Percentiles rank a stretch among this genome's conserved stretches.
Conservation (phyloP, 1,140 invertebrate genomes). For the Drosophila dunni region DNA sequence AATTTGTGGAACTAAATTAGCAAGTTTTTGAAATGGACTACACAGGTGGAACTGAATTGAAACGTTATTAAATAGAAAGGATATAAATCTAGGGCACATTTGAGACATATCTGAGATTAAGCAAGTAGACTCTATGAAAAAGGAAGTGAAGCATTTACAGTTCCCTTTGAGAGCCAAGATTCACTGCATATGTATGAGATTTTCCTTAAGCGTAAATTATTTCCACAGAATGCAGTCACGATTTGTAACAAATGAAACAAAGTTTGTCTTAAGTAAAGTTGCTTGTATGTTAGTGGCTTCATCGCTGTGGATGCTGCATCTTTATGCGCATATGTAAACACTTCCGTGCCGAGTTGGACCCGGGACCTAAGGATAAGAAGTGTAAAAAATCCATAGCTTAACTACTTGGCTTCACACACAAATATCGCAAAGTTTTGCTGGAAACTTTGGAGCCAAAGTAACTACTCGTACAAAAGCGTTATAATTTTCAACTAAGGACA, state of each 20-base stretch:
- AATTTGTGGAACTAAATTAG: background rate
- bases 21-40: no score
- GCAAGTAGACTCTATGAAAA: no score
- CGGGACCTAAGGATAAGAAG: constrained; percentile 28
- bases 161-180: background rate
- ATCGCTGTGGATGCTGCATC: constrained; percentile 43
- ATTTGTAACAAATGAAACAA: constrained; percentile 71
- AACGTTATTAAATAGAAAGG: no score
- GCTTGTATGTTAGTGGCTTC: constrained; percentile 1
- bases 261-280: constrained; percentile 55
- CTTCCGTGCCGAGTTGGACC: constrained; percentile 53
- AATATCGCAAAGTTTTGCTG: constrained; percentile 34
- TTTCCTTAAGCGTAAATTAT: constrained; percentile 54
- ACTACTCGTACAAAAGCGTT: constrained; percentile 55
- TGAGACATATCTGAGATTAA: no score
- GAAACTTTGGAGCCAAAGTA: constrained; percentile 38
- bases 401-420: constrained; percentile 48
- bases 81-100: no score
- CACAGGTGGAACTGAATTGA: no score
- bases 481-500: constrained; percentile 66
- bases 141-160: no score
- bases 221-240: constrained; percentile 56
- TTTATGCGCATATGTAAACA: constrained; percentile 80
- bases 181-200: no score
- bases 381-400: constrained; percentile 72